Base-by-base conservation (phyloP, 2,797 vertebrate species). In the Alosa sapidissima region DNA sequence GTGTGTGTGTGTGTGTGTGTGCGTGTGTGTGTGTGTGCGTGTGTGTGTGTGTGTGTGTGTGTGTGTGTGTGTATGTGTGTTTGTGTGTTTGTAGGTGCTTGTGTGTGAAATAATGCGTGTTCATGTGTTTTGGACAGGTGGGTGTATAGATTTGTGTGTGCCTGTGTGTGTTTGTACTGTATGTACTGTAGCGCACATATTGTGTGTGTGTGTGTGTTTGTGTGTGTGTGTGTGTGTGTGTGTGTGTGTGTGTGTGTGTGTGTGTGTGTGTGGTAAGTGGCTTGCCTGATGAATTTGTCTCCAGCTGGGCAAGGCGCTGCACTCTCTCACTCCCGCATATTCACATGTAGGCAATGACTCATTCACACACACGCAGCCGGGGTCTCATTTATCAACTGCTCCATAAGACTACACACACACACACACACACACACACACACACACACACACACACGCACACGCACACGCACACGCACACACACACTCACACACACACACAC, bases 51-150 rank as follows among this genome's bases (percentile, higher is more conserved):
- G 54, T n/a, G 19, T n/a, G 55, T 60, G 81, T 51, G 68, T 85
- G 36, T 5, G 48, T 83, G 68, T 9, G 21, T 24, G 58, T n/a
- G n/a, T 6, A 1, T 7, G 21, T 62, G 55, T 82, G 81, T 54
- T 9, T 81, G 82, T 81, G 60, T n/a, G n/a, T n/a, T n/a, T n/a
- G n/a, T 81, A 19, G 81, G 14, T 60, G 55, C 8, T 10, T 49
- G 28, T 86, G 54, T 85, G 82, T 87, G 82, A 28, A 28, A 28
- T 28, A 28, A 28, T 68, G n/a, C 13, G 11, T 51, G 47, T 14
- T 45, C 52, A 47, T 58, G 54, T 19, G 16, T 19, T 14, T 45
- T 24, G 41, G 8, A 41, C 41, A 5, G n/a, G 21, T 19, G 16
- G 7, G 2, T 19, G 16, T 55, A 3, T 55, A 9, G 7, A 11